Percentiles rank a stretch among this genome's conserved stretches.
phyloP scores from a whole-genome alignment of 2,888 invertebrate species.

The Melipona beecheii region DNA sequence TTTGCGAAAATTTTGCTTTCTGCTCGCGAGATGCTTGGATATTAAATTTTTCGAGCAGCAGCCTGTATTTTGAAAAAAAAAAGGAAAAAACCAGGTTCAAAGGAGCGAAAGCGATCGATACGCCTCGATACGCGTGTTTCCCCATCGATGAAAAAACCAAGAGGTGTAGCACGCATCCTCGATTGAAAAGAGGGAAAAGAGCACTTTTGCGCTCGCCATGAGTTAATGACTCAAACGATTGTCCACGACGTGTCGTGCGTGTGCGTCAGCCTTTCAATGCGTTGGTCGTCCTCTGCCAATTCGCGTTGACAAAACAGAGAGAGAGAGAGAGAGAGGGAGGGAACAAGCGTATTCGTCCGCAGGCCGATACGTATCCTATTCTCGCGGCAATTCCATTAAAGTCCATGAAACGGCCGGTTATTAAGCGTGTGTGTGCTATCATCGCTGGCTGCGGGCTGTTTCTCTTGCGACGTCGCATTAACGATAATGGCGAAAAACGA shows the following conservation, averaged over 20 bases:
- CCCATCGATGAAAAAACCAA: neutral
- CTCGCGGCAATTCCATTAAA: slow-evolving; percentile 56
- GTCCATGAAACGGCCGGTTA: slow-evolving; percentile 50
- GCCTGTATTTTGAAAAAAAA: no score
- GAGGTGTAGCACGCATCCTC: neutral
- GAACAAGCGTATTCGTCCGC: neutral
- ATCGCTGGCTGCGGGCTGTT: slow-evolving; percentile 9
- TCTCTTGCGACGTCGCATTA: slow-evolving; percentile 50
- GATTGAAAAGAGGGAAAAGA: neutral
- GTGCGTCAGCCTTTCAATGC: neutral
- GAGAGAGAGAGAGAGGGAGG: neutral
- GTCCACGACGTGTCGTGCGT: neutral
- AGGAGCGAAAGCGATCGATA: neutral
- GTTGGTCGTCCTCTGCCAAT: neutral
- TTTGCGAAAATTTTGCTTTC: no score
- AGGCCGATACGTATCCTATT: slow-evolving; percentile 16
- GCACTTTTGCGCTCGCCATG: neutral
- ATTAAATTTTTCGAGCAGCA: no score
- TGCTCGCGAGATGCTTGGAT: no score
- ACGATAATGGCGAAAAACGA: slow-evolving; percentile 52
- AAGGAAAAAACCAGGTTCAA: neutral
- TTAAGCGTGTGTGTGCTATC: slow-evolving; percentile 39
- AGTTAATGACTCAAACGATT: slow-evolving; percentile 1
- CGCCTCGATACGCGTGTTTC: neutral
- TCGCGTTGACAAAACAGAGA: neutral